Percentiles rank a stretch among this genome's conserved stretches.
phyloP scores from a whole-genome alignment of 30 jellyfish, hydroid and myxozoan species.

The Haliclystus octoradiatus region DNA sequence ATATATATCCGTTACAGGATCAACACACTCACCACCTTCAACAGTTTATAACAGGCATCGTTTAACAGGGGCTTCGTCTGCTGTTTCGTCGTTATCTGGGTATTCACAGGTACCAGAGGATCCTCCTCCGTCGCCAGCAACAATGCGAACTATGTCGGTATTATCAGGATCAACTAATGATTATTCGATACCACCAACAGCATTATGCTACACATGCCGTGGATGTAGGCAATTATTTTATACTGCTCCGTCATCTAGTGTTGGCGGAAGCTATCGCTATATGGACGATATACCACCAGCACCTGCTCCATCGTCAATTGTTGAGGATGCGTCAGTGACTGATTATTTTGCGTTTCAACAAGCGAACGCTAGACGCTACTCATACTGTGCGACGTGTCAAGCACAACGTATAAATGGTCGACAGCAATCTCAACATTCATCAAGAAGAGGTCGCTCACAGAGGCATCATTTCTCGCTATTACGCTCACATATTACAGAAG shows the following conservation, averaged over 20 bases:
- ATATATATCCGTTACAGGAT: conserved; percentile 48
- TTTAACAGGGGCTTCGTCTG: conserved; percentile 68
- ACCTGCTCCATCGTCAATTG: conserved; percentile 42
- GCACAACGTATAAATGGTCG: conserved; percentile 3
- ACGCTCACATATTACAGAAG: background rate
- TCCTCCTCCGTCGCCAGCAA: conserved; percentile 94
- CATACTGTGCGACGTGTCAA: background rate
- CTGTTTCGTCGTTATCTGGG: conserved; percentile 39
- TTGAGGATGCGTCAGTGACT: conserved; percentile 20
- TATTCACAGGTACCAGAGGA: conserved; percentile 69
- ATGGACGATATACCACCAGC: conserved; percentile 71
- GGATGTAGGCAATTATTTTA: conserved; percentile 37
- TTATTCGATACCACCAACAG: conserved; percentile 45
- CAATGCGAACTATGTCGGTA: conserved; percentile 53
- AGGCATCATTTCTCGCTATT: background rate
- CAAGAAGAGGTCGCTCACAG: conserved; percentile 2
- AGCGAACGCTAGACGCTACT: background rate
- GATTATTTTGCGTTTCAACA: background rate
- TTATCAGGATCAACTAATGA: conserved; percentile 48
- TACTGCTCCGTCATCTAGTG: conserved; percentile 37
- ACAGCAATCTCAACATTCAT: background rate
- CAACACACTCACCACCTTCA: conserved; percentile 42
- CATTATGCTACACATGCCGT: conserved; percentile 38
- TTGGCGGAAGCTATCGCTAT: conserved; percentile 18
- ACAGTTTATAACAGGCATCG: conserved; percentile 46